Base-by-base conservation (phyloP, 2,113 vertebrate genomes). In the Oreotrochilus melanogaster region DNA sequence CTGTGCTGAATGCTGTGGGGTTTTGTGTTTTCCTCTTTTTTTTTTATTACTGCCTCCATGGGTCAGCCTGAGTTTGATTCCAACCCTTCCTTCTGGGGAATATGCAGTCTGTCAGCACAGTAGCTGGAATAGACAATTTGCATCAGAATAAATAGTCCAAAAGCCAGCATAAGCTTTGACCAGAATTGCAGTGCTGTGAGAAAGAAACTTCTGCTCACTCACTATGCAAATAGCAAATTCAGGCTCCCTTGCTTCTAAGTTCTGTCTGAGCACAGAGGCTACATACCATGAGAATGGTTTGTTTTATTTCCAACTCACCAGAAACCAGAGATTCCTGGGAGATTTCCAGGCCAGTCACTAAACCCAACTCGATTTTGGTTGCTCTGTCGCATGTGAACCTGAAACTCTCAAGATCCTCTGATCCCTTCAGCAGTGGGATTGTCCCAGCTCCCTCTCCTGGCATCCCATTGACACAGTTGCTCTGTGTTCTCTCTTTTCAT, bases 291-390 rank as follows among this genome's bases (percentile, higher is more conserved):
- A 51, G 86, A 67, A 60, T 27, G 53, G 71, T 64, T 95, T 69
- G 69, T 19, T 92, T 82, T n/a, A 76, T 83, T 91, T 80, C 86
- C 76, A 89, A 0, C 80, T 62, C 31, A 60, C 89, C 18, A 4
- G 89, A 92, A 95, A 95, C 83, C 86, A 73, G 93, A 94, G 87
- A 78, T 85, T 86, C 84, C 86, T 89, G 93, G 65, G 87, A 89
- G 50, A 57, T 51, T 28, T 87, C 95, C 89, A 96, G 87, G 69
- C 25, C 86, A 23, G 24, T 42, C 3, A 0, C 65, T 89, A 56
- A 91, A 81, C 61, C 56, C 80, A 42, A 78, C 17, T 71, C 89
- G 69, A 39, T 91, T 89, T 81, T 47, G 80, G 74, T 95, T 89
- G 65, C 56, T 96, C 56, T 91, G 0, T 74, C 3, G 2, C 76